These are phyloP conservation scores for Caenorhabditis uteleia DNA, from an alignment of 2,888 invertebrate species.

Conservation along the genomic window DNA sequence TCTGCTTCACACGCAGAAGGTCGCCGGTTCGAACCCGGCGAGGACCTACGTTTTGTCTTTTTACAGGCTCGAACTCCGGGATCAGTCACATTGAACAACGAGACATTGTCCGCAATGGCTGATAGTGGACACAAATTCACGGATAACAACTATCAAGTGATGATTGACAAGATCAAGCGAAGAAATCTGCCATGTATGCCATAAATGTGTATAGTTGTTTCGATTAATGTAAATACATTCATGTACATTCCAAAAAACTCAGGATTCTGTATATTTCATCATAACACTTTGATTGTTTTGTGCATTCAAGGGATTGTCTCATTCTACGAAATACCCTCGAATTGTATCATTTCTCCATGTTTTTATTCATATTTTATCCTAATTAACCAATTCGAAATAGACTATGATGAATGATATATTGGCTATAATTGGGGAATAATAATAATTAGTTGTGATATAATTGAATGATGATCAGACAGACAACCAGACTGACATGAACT, in stretches of 20 bases:
- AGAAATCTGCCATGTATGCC: conserved; percentile 57
- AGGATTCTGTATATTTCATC: conserved; percentile 28
- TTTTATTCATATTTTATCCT: no score
- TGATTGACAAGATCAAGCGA: conserved; percentile 56
- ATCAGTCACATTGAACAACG: conserved; percentile 47
- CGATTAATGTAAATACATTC: conserved; percentile 15
- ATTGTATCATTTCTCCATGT: no score
- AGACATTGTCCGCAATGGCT: conserved; percentile 54
- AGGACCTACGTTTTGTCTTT: conserved; percentile 46
- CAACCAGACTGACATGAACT: no score
- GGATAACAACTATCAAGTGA: conserved; percentile 53
- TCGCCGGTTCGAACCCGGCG: conserved; percentile 61
- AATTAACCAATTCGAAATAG: no score
- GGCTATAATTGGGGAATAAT: no score
- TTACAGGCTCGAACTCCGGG: conserved; percentile 21
- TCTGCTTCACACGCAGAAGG: conserved; percentile 66
- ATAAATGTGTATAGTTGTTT: conserved; percentile 7
- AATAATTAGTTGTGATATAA: no score
- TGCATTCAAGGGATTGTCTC: no score
- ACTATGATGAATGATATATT: no score
- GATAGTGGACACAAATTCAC: conserved; percentile 50
- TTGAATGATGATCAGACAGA: no score
- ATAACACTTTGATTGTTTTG: no score
- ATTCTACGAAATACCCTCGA: no score
- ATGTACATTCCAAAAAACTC: conserved; percentile 18